phyloP scores from a whole-genome alignment of 2,113 vertebrate genomes.

The Hippolais icterina region DNA sequence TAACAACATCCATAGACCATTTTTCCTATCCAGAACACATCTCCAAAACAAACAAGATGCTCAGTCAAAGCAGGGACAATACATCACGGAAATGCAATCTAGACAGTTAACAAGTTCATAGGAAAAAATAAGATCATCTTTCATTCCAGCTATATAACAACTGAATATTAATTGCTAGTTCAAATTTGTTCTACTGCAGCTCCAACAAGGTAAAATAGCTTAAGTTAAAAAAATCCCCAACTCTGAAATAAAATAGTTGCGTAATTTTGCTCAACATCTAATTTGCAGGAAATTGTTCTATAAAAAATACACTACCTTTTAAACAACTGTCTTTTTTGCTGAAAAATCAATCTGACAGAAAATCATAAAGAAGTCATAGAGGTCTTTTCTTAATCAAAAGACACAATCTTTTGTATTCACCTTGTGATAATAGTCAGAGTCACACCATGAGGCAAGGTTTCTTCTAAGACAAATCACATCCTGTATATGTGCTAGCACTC shows the following conservation, averaged over 20 bases:
- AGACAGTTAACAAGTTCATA: background rate
- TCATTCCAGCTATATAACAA: background rate
- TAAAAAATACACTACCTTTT: background rate
- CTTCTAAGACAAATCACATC: background rate
- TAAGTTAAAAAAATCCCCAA: background rate
- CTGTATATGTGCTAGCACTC: background rate
- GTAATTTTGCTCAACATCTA: background rate
- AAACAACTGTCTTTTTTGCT: background rate
- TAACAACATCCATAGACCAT: background rate
- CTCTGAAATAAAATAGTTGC: background rate
- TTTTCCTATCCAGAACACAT: background rate
- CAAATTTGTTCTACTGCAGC: background rate
- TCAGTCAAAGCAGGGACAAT: background rate
- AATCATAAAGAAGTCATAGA: background rate
- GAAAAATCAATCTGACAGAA: background rate
- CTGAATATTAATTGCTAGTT: background rate
- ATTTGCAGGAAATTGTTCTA: background rate
- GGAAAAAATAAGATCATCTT: background rate
- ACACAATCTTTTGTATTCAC: background rate
- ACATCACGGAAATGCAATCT: background rate
- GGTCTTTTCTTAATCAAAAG: background rate
- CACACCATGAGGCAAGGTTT: background rate
- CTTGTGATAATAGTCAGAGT: background rate
- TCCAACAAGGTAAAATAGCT: background rate
- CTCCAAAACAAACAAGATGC: background rate